Evolutionary conservation across 1,140 invertebrate species (phyloP), one percentile per base, ranked within the genome.

Genomic region (Caerostris darwini): DNA sequence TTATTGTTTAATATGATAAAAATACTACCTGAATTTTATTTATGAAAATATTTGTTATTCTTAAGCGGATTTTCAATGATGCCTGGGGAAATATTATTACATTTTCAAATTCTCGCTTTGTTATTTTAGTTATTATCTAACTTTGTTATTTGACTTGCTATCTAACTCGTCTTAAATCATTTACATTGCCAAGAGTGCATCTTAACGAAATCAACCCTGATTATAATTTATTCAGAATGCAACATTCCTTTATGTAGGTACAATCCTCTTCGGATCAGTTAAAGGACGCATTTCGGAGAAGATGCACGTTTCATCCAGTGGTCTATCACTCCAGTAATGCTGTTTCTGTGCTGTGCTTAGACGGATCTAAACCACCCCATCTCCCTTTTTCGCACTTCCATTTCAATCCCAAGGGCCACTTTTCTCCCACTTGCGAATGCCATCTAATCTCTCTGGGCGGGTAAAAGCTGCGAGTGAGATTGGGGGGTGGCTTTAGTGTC

Each of bases 341-440:
- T 53, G 71, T 14, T 77, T 50, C 71, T 12, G 34, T 12, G 19
- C 71, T 77, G 71, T 77, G 71, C 71, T 77, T 77, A 12, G 71
- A 10, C 34, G 34, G 71, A 77, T 77, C 71, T 12, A 10, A 77
- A 77, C 71, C 58, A 17, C 50, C 59, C 86, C 34, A 10, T 85
- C 19, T 61, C 56, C 59, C 54, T 88, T 88, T 88, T 64, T 53
- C 86, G 58, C 86, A 88, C 86, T 88, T 64, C 86, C 86, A 61
- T 88, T n/a, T 88, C 86, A 53, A 64, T 88, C 86, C 86, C 86
- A 88, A 64, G 86, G 86, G 86, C 86, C 86, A 61, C 61, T 64
- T 88, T 88, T 88, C 86, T 83, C 82, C 82, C 82, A 83, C 82
- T 64, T 88, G 58, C 58, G 59, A 88, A 19, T 64, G 86, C 86